A percentile compares a stretch with the other conserved stretches of the same genome.
These are phyloP conservation scores for Neolamprologus hecqui DNA, from an alignment of 2,113 vertebrate genomes.

Conservation along the genomic window DNA sequence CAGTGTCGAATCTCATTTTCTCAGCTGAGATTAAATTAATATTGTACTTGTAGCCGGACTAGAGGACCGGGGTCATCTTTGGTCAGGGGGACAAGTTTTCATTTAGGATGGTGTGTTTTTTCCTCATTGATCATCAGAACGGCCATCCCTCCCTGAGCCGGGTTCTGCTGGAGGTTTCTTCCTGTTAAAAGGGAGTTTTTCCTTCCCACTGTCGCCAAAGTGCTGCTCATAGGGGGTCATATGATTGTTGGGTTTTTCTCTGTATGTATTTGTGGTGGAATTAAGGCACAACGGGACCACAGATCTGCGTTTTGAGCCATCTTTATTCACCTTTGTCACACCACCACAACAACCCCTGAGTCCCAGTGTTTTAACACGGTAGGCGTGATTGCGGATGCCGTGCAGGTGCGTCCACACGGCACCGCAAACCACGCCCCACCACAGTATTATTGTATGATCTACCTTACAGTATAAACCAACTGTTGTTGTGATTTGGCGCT, in stretches of 20 bases:
- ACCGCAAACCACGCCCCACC: neutral
- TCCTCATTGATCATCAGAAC: slow-evolving; percentile 10
- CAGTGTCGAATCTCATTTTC: neutral
- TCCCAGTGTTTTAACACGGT: neutral
- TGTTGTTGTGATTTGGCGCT: neutral
- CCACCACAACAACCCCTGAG: neutral
- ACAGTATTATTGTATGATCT: neutral
- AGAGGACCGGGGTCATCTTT: neutral
- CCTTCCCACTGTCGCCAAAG: neutral
- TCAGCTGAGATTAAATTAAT: neutral
- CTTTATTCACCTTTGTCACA: neutral
- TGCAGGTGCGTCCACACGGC: accelerated
- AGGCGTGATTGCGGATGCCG: neutral
- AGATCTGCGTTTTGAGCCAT: accelerated
- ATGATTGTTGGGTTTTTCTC: accelerated
- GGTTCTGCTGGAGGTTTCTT: neutral
- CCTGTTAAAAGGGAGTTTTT: neutral
- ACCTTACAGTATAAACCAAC: neutral
- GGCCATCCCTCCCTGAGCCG: neutral
- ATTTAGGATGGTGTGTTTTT: neutral
- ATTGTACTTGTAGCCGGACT: neutral
- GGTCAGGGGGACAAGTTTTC: neutral
- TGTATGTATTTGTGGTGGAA: neutral
- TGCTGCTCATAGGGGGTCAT: neutral
- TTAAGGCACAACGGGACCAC: neutral